Base-by-base conservation (phyloP, 2,113 vertebrate species). In the Paraplagusia blochii region DNA sequence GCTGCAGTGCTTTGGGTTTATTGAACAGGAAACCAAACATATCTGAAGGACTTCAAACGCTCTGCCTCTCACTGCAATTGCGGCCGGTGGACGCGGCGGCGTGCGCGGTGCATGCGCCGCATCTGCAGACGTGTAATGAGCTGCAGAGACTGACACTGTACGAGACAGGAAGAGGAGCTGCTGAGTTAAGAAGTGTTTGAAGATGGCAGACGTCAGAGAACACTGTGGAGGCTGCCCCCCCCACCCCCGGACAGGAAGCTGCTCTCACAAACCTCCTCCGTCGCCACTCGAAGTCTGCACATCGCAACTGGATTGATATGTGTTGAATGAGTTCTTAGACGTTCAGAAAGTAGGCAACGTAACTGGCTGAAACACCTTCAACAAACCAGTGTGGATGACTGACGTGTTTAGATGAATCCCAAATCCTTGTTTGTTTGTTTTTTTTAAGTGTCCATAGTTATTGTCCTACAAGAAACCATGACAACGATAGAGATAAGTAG, bases 31-130 rank as follows among this genome's bases (percentile, higher is more conserved):
- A 55, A 87, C 22, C 22, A 80, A 80, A 96, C 79, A 83, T 79
- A 86, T 86, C 81, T 79, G 84, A 74, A 91, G 66, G 93, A 93
- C 90, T 91, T 82, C 4, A 44, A 59, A 60, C 42, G 81, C 86
- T 89, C 84, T 78, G 83, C 90, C 91, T 93, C 89, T 66, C 58
- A 56, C 68, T 42, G 74, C 75, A 56, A 66, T 68, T 61, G 85
- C 89, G 80, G 91, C 91, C 90, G 90, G 89, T 88, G 91, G 19
- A n/a, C 8, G 19, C 18, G 5, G 53, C 7, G 9, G 47, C 19
- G 43, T 11, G 16, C 13, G 9, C 53, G 11, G 3, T 15, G 56
- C 8, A 22, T 11, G 2, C 3, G 33, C 44, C 11, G 47, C 44
- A 44, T 72, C 49, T 57, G 69, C 59, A 40, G 60, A 61, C 69